Base-by-base conservation (phyloP, 2,888 invertebrate species). In the Heliconius erato region DNA sequence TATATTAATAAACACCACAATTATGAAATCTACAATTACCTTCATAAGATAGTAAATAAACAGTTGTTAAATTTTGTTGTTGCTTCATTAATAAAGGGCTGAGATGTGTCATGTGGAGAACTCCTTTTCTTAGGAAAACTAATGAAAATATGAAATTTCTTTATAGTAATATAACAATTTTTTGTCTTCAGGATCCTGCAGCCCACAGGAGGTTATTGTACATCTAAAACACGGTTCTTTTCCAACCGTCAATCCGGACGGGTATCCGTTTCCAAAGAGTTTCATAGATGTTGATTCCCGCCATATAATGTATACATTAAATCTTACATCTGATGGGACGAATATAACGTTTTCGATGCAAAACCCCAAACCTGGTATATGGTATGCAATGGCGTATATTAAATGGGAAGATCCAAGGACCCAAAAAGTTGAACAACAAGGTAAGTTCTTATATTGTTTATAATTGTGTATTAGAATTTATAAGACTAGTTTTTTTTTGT, bases 221-320 rank as follows among this genome's bases (percentile, higher is more conserved):
- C 97, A 97, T 89, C 92, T 99, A 80, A 98, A 98, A 91, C 97
- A 97, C 87, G 98, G 98, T 26, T 97, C 98, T 74, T 97, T 98
- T 88, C 98, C 99, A 35, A 97, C 98, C 6, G 97, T 98, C 83
- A 97, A 97, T 89, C 98, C 98, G 3, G 98, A 98, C 89, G 98
- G 98, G 84, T 97, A 98, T 72, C 96, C 97, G 74, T 98, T 98
- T 89, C 98, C 98, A 0, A 97, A 97, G 82, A 94, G 97, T 85
- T 97, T 97, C 88, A 91, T 97, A 83, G 94, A 95, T 84, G 92
- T 96, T 26, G 90, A 92, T 2, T 91, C 90, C 79, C 94, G 97
- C 85, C 93, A 96, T 83, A 84, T 88, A 0, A 93, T 97, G 78
- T 96, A 97, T 88, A 95, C 96, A 32, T 88, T 97, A 69, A 95